Base-by-base conservation (phyloP, 2,113 vertebrate genomes). In the Hucho hucho region DNA sequence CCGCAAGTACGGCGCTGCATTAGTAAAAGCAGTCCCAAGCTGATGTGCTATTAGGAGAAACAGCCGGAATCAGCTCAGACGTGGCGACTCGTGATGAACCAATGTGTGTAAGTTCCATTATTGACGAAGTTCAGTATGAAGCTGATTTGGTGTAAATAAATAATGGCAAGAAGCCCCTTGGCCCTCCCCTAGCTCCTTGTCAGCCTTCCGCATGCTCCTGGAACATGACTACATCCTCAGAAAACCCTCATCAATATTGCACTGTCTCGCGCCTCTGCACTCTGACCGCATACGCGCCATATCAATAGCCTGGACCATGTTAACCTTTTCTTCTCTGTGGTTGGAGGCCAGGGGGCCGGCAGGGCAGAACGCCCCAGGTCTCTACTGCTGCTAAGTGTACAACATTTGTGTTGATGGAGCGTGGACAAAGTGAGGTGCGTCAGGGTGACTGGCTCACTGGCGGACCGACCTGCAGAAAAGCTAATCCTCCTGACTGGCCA, bases 71-170 rank as follows among this genome's bases (percentile, higher is more conserved):
- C 7, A 28, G 22, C 69, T 16, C 11, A 20, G 47, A 70, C 24
- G 5, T 28, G 14, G 24, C 14, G 20, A 12, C 67, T 12, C 1
- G n/a, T 47, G 37, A 58, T 25, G 74, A 37, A 20, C 37, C 37
- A 43, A 11, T 24, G 4, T 29, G 13, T 64, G 4, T 61, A 28
- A 63, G 47, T 28, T 64, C 12, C 46, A 43, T 63, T 73, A 63
- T 78, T 73, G 29, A 79, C 77, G 11, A 43, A 43, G 37, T 43
- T 71, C 32, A 26, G 16, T 24, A 9, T 56, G 64, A 47, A 49
- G 73, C 73, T 78, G 77, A 84, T 78, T 81, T 66, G 63, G 32
- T 46, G 68, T 82, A 71, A 86, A 86, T 82, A 82, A 84, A 75
- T 81, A 25, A 83, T 74, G 72, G 71, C 37, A 6, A 56, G 37